Evolutionary conservation across 37 sponge, comb jelly and placozoan genomes (phyloP).

Genomic region (Tethya wilhelma): DNA sequence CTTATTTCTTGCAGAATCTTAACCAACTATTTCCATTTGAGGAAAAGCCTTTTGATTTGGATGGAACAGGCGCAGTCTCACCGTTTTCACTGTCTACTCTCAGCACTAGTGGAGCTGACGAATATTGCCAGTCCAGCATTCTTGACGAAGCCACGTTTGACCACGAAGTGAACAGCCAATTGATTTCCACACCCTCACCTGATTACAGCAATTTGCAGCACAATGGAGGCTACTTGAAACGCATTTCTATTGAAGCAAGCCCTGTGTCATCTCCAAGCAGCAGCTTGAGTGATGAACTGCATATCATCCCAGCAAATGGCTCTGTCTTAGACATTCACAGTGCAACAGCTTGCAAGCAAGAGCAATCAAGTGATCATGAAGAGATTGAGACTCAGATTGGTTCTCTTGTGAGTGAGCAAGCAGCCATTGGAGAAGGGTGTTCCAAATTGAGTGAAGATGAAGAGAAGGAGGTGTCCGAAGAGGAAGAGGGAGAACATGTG

Average conservation of each 20-base stretch:
- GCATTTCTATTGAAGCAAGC: slow-evolving; percentile 25
- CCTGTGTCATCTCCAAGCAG: slow-evolving; percentile 51
- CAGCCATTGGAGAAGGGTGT: not conserved
- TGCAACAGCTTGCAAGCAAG: not conserved
- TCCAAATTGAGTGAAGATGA: not conserved
- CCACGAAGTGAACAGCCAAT: too few relatives aligned
- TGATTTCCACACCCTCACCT: slow-evolving; percentile 21
- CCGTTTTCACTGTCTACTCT: too few relatives aligned
- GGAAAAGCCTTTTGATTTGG: too few relatives aligned
- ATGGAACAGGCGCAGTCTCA: too few relatives aligned
- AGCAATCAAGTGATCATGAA: not conserved
- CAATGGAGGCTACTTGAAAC: not conserved
- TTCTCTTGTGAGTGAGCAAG: not conserved
- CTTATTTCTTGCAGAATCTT: too few relatives aligned
- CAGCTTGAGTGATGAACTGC: slow-evolving; percentile 1
- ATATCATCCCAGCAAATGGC: too few relatives aligned
- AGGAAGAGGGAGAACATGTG: slow-evolving; percentile 2
- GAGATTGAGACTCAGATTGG: not conserved
- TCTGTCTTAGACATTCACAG: too few relatives aligned
- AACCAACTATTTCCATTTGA: too few relatives aligned
- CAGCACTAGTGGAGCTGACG: too few relatives aligned
- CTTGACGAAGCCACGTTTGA: too few relatives aligned
- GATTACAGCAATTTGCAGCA: not conserved
- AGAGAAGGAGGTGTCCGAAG: not conserved
- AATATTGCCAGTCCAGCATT: too few relatives aligned